Evolutionary conservation across 1,140 invertebrate genomes (phyloP), one percentile per base, ranked within the genome.

Genomic region (Popillia japonica): DNA sequence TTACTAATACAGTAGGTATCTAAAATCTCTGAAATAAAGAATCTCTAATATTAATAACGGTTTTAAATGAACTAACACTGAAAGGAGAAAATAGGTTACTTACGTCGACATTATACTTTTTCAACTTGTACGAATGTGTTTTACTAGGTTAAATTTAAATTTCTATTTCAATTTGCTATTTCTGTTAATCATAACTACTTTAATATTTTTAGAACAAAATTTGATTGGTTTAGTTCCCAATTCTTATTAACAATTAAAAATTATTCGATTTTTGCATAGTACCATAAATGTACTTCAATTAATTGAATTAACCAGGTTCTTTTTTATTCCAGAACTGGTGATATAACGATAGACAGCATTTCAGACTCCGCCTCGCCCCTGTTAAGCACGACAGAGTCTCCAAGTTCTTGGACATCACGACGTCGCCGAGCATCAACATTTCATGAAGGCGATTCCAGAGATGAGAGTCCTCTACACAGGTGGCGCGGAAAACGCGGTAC

Each of bases 341-440:
- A 74, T 4, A 11, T 40, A n/a, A 40, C 72, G 6, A 74, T 34
- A 41, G 72, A 74, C 14, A 77, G 76, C 23, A 41, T 68, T 40
- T 68, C 40, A 9, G 75, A 76, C 14, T 76, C 75, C 17, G 44
- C 14, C 0, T 76, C 75, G 6, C 75, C 75, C 2, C 14, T 77
- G 10, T 27, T 64, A n/a, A 77, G 34, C 20, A 77, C 22, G 9
- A 34, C 40, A 6, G 40, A 59, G 3, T 75, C 75, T 20, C 84
- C 80, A 6, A 81, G 7, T 22, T 68, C 76, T 27, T 76, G 75
- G 75, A 23, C 83, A 82, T 83, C 82, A 27, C 85, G 84, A 23
- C 85, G 89, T 0, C 84, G 88, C 34, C 81, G 90, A 75, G 89
- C 90, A 0, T 90, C 89, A 2, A 91, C 89, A 0, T 90, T 89